Evolutionary conservation across 2,888 invertebrate species (phyloP), one percentile per base, ranked within the genome.

Genomic region (Dynastes tityus): DNA sequence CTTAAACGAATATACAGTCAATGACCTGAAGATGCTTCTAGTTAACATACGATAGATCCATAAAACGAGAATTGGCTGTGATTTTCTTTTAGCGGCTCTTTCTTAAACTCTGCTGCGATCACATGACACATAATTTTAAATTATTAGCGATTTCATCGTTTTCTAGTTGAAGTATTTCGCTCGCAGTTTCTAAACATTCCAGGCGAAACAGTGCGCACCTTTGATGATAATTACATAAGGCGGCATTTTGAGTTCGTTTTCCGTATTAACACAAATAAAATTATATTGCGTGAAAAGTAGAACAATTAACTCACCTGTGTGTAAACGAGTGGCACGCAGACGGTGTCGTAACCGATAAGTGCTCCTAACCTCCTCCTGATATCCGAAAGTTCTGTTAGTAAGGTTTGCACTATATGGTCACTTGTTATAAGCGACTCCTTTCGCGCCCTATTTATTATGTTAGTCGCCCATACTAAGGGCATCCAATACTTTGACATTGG

Each of bases 401-500:
- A 91, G 1, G 97, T 97, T 89, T 97, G 96, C 9, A 98, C 96
- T 81, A 98, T 96, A 84, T 97, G 97, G 88, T 98, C 98, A 83
- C 95, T 96, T 68, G 93, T 92, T 82, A 97, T 97, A 77, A 96
- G 90, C 0, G 94, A 93, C 84, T 97, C 97, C 85, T 95, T 95
- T 79, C 96, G 90, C 3, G 97, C 96, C 78, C 96, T 91, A 88
- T 96, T 96, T 82, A 97, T 96, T 81, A 97, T 95, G 87, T 96
- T 96, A 4, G 96, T 96, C 61, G 97, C 97, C 97, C 97, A 97
- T 16, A 96, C 96, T 74, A 97, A 89, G 0, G 97, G 97, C 95
- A 97, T 95, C 97, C 97, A 97, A 87, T 97, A 97, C 90, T 94
- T 94, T 13, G 96, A 95, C 95, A 97, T 97, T 2, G 95, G 95